Base-by-base conservation (phyloP, 2,113 vertebrate genomes). In the Alosa alosa region DNA sequence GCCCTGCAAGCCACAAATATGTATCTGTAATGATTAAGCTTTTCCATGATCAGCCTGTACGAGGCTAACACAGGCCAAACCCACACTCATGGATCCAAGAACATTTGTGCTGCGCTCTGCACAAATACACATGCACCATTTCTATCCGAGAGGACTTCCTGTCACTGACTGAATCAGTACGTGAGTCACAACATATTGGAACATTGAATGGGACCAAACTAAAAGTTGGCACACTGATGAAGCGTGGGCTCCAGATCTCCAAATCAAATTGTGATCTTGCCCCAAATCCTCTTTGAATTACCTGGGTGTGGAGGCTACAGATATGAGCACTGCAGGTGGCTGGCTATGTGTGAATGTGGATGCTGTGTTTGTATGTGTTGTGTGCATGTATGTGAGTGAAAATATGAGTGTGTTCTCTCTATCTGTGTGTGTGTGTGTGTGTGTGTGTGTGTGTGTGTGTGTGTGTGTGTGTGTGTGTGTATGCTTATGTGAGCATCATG, bases 221-320 rank as follows among this genome's bases (percentile, higher is more conserved):
- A 39, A 78, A 36, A 6, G 31, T 17, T 39, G 72, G 31, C 25
- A 36, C 6, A 39, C 31, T 39, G 13, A 11, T 68, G 31, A 36
- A 78, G 39, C 31, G 3, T 75, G 75, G 85, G 52, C 22, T 50
- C 82, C 45, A 78, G 15, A 52, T 44, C 84, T 82, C 84, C 31
- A 81, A 89, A 86, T 86, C 36, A 81, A 82, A 88, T 83, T 78
- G 47, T 85, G 83, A 91, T 85, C 82, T 47, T 44, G 47, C 0
- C 64, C 49, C 36, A 78, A 88, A 89, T 86, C 81, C 36, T 50
- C 47, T 81, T 83, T 86, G 64, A 91, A 90, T 87, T 86, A 86
- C 81, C 64, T 50, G 52, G 82, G 57, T 31, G 31, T 64, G 47
- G 25, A 84, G 64, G 44, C 78, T 82, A 45, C 49, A 83, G 81